Evolutionary conservation across 2,888 invertebrate genomes (phyloP).

Genomic region (Asteroscopus sphinx): DNA sequence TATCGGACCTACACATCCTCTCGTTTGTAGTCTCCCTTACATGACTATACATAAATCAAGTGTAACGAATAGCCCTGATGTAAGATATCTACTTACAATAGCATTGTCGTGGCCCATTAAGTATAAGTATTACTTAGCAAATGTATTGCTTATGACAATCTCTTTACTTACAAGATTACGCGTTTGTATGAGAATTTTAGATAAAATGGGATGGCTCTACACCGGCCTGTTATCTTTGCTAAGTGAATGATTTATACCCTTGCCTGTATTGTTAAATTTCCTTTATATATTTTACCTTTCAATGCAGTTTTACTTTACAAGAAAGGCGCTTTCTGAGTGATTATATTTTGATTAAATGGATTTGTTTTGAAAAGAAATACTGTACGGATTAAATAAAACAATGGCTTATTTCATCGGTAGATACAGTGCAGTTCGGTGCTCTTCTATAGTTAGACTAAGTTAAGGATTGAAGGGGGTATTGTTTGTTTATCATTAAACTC

Average conservation of each 20-base stretch:
- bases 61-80: slow-evolving; percentile 32
- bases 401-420: too few species aligned
- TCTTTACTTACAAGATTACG: slow-evolving; percentile 59
- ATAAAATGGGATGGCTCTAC: slow-evolving; percentile 37
- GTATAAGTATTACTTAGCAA: slow-evolving; percentile 59
- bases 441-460: too few species aligned
- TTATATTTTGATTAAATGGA: slow-evolving; percentile 12
- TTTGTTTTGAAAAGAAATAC: neutral
- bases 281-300: slow-evolving; percentile 19
- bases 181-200: slow-evolving; percentile 49
- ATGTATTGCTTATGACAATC: slow-evolving; percentile 60
- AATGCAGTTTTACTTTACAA: slow-evolving; percentile 24
- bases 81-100: slow-evolving; percentile 52
- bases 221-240: slow-evolving; percentile 33
- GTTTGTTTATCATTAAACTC: too few species aligned
- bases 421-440: too few species aligned
- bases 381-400: too few species aligned
- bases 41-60: slow-evolving; percentile 42
- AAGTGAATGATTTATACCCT: slow-evolving; percentile 48
- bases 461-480: too few species aligned
- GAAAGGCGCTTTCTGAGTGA: slow-evolving; percentile 8
- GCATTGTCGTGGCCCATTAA: slow-evolving; percentile 61
- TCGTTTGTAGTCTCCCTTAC: slow-evolving; percentile 1
- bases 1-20: too few species aligned
- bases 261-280: slow-evolving; percentile 32